Evolutionary conservation across 2,888 invertebrate genomes (phyloP).

Genomic region (Boloria euphrosyne): DNA sequence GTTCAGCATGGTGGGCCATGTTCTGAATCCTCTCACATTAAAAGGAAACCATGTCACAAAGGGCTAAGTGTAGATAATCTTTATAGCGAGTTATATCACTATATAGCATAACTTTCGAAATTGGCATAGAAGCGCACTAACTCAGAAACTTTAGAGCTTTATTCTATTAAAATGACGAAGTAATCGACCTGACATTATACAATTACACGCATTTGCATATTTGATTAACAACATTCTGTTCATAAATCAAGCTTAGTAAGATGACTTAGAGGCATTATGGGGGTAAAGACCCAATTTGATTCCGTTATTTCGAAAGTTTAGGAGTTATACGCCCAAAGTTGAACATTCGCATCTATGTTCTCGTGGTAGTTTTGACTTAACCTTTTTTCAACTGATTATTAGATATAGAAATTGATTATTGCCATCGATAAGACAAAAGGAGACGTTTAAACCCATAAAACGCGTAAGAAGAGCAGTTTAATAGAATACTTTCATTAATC

Average conservation of each 20-base stretch:
- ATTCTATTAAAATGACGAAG: constrained; percentile 5
- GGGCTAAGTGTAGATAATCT: too few species aligned
- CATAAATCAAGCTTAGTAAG: constrained; percentile 13
- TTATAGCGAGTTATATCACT: too few species aligned
- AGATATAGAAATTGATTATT: too few species aligned
- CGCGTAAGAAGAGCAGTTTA: too few species aligned
- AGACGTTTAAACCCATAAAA: too few species aligned
- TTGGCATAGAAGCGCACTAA: background rate
- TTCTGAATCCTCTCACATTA: too few species aligned
- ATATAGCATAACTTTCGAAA: background rate
- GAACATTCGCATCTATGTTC: background rate
- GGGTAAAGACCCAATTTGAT: constrained; percentile 1
- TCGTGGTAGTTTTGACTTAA: too few species aligned
- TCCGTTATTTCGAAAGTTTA: constrained; percentile 11
- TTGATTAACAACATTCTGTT: constrained; percentile 11
- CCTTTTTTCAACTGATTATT: too few species aligned
- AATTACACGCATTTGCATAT: constrained; percentile 16
- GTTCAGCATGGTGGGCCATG: too few species aligned
- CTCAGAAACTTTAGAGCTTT: background rate
- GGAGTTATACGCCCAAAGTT: constrained; percentile 4
- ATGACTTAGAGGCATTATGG: constrained; percentile 15
- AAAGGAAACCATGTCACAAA: too few species aligned
- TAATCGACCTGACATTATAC: constrained; percentile 16
- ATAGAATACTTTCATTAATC: too few species aligned
- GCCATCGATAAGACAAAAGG: too few species aligned